Conservation (phyloP, 1,140 invertebrate genomes). For the Nautilus pompilius region DNA sequence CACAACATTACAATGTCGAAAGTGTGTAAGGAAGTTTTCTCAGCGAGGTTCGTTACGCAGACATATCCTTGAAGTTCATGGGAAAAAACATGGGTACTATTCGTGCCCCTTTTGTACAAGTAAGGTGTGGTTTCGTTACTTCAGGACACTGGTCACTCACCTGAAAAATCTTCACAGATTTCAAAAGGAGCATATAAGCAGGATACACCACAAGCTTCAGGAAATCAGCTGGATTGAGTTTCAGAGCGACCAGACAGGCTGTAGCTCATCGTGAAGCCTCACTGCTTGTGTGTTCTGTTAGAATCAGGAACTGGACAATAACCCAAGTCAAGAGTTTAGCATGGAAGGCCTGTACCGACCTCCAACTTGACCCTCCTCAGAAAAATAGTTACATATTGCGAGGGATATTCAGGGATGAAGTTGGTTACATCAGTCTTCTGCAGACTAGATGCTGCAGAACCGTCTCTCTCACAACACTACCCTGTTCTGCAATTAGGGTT, state of each 20-base stretch:
- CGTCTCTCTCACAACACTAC: too few relatives aligned
- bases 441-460: too few relatives aligned
- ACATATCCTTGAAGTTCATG: slow-evolving; percentile 1
- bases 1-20: neutral
- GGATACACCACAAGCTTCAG: neutral
- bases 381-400: too few relatives aligned
- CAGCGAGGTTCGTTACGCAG: neutral
- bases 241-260: neutral
- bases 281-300: too few relatives aligned
- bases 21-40: neutral
- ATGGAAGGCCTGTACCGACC: too few relatives aligned
- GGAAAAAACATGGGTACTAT: slow-evolving; percentile 1
- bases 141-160: neutral
- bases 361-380: too few relatives aligned
- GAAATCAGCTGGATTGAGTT: slow-evolving; percentile 1
- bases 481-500: too few relatives aligned
- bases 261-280: too few relatives aligned
- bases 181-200: neutral
- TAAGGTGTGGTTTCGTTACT: slow-evolving; percentile 1
- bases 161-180: neutral
- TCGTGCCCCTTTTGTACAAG: neutral
- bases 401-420: too few relatives aligned
- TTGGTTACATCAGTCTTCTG: too few relatives aligned
- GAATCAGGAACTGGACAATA: too few relatives aligned
- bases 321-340: too few relatives aligned